Evolutionary conservation across 2,797 vertebrate species (phyloP), one percentile per base, ranked within the genome.

Genomic region (Meda fulgida): DNA sequence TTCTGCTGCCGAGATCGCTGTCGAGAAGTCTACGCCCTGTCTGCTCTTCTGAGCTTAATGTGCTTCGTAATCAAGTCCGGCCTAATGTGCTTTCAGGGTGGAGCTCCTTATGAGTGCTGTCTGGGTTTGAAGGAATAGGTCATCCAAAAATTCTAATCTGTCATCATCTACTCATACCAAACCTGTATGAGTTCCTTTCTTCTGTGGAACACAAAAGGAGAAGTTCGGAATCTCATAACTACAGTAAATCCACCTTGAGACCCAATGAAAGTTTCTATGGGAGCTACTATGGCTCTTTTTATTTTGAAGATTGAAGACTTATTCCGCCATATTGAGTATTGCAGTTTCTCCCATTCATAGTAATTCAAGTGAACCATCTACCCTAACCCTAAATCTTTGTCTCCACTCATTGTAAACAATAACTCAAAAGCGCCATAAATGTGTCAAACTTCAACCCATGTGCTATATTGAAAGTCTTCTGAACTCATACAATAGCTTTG

Each of bases 51-150:
- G 65, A 60, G 43, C 9, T 43, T 82, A 85, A 89, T 93, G 89
- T 88, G 86, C 86, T 77, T 89, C 89, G 88, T 92, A 92, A 88
- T 90, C 90, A 88, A 83, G 87, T 84, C 86, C 77, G 87, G 83
- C 77, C 65, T 90, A 86, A 89, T 46, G 87, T 86, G 80, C 76
- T 81, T 78, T 75, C 21, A 87, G 85, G 87, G 78, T 82, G 84
- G 81, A 78, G 70, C 79, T 76, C 72, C 31, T 75, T 78, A 23
- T 38, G 66, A 80, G 60, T 46, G 58, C 38, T 43, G 29, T 58
- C 26, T 26, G 31, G 21, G 46, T 73, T 43, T 23, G 14, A 38
- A 81, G 46, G 65, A 55, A 26, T 67, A 38, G 19, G 55, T 66
- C 38, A 43, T 65, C 26, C 58, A 46, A 29, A 65, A 78, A 31